phyloP scores from a whole-genome alignment of 2,113 vertebrate genomes.

The Puntigrus tetrazona region DNA sequence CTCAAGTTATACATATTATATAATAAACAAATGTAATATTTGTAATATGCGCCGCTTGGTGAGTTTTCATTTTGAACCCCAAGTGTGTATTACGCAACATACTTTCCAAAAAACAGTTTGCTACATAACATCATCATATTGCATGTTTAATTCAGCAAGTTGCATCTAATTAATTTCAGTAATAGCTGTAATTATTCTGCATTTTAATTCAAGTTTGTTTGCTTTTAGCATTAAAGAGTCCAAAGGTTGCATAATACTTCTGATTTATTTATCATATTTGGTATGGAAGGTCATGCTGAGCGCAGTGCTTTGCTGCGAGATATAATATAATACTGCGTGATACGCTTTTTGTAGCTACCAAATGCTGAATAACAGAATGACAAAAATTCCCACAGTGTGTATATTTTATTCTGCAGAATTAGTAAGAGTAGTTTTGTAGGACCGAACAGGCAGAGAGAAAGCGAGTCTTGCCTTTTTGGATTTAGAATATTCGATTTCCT shows the following conservation, averaged over 20 bases:
- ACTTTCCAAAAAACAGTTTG: neutral
- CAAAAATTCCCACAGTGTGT: no score
- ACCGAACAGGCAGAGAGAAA: neutral
- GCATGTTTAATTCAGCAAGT: neutral
- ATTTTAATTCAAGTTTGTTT: neutral
- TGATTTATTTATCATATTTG: neutral
- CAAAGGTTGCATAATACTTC: neutral
- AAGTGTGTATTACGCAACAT: neutral
- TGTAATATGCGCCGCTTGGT: neutral
- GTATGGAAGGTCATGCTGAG: neutral
- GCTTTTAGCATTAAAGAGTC: neutral
- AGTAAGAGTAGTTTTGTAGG: neutral
- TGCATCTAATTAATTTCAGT: conserved; percentile 1
- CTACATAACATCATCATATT: neutral
- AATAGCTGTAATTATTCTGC: neutral
- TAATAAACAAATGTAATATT: neutral
- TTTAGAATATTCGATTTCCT: neutral
- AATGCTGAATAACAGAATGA: neutral
- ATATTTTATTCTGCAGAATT: neutral
- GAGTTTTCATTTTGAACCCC: neutral
- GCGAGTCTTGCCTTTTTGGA: neutral
- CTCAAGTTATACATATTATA: neutral
- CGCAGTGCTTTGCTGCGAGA: neutral
- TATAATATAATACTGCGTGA: neutral
- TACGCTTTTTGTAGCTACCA: neutral